Evolutionary conservation across 2,888 invertebrate genomes (phyloP).

Genomic region (Pseudoips prasinana): DNA sequence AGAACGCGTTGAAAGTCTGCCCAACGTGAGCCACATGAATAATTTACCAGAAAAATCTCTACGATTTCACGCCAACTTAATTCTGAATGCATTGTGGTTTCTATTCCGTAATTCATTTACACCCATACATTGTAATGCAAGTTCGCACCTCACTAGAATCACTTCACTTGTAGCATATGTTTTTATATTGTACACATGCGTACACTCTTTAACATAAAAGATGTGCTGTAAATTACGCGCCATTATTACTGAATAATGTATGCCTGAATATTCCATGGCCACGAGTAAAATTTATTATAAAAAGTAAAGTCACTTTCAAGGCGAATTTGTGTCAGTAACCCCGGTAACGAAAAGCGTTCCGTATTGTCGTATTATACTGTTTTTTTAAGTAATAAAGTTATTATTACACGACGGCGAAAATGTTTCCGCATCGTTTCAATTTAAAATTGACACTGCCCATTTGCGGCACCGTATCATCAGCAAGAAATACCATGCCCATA

Average conservation of each 20-base stretch:
- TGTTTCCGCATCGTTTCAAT: slow-evolving; percentile 20
- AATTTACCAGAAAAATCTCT: slow-evolving; percentile 82
- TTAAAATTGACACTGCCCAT: slow-evolving; percentile 11
- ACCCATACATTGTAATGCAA: slow-evolving; percentile 57
- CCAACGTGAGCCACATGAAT: slow-evolving; percentile 77
- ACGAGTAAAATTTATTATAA: slow-evolving; percentile 4
- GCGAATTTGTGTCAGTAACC: slow-evolving; percentile 44
- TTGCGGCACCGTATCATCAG: slow-evolving; percentile 17
- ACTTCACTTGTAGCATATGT: slow-evolving; percentile 27
- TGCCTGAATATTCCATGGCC: slow-evolving; percentile 1
- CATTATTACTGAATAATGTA: slow-evolving; percentile 1
- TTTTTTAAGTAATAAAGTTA: slow-evolving; percentile 11
- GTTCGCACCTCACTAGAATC: slow-evolving; percentile 45
- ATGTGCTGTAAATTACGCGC: slow-evolving; percentile 10
- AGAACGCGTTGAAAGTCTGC: slow-evolving; percentile 74
- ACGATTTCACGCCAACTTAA: slow-evolving; percentile 79
- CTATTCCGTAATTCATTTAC: slow-evolving; percentile 76
- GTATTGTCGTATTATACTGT: slow-evolving; percentile 9
- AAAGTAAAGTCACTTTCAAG: slow-evolving; percentile 35
- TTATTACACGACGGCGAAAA: slow-evolving; percentile 15
- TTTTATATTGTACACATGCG: slow-evolving; percentile 21
- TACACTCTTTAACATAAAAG: slow-evolving; percentile 11
- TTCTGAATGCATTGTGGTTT: slow-evolving; percentile 76
- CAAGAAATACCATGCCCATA: slow-evolving; percentile 18
- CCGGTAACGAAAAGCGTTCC: slow-evolving; percentile 34